Base-by-base conservation (phyloP, 2,113 vertebrate species). In the Megaleporinus macrocephalus region DNA sequence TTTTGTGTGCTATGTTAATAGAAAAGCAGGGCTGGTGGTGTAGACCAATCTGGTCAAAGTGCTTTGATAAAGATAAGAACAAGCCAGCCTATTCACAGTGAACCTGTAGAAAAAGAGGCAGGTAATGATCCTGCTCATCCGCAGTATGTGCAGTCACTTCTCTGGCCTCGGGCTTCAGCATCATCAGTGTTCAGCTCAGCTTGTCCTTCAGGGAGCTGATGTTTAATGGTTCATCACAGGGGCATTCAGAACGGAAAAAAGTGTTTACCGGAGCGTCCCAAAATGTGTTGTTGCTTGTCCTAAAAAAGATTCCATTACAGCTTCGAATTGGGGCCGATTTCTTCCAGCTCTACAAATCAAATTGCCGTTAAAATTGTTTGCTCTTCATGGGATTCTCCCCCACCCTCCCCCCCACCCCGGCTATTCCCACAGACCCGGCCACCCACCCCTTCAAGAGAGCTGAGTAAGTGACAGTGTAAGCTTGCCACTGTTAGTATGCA, bases 241-340 rank as follows among this genome's bases (percentile, higher is more conserved):
- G 86, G 83, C 15, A 84, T 65, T 85, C 65, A 82, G 76, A 74
- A 78, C 41, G 89, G 6, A 90, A 82, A 71, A 73, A 83, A 88
- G 79, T 87, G 89, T 91, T 93, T 94, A 94, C 93, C 93, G 73
- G 87, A 86, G 84, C 74, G 33, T 73, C 86, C 85, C 88, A 85
- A 86, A 86, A 90, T 89, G 85, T 87, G 91, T 88, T 80, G 92
- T 83, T 71, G 88, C 90, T 92, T 92, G 92, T 93, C 92, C 91
- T 94, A 94, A 93, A 94, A 93, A 92, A 93, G 93, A 93, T 91
- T 94, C 92, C 93, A 93, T 93, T 92, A 93, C 92, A 87, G 93
- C 93, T 90, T 93, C 91, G 90, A 93, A 91, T 91, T 94, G 91
- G 85, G 91, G 91, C 87, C 88, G 92, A 87, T 91, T 93, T 92